Evolutionary conservation across 2,113 vertebrate species (phyloP).

Genomic region (Zosterops borbonicus): DNA sequence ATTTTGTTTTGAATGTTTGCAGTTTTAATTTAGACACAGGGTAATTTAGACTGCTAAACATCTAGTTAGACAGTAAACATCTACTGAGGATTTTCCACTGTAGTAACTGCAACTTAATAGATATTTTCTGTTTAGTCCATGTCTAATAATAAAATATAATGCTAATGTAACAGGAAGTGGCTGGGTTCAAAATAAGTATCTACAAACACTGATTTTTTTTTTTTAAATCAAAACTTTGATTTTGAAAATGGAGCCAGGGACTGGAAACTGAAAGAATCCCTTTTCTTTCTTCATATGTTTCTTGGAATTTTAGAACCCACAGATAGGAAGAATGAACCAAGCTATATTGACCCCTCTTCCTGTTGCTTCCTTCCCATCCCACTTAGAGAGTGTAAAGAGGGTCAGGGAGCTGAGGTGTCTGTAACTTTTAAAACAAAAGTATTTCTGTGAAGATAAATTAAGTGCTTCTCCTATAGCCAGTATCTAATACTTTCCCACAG

Average conservation of each 20-base stretch:
- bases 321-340: not conserved
- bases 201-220: not conserved
- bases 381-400: not conserved
- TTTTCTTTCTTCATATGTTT: not conserved
- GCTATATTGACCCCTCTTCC: not conserved
- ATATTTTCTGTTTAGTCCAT: not conserved
- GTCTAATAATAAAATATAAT: not conserved
- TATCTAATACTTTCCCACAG: not conserved
- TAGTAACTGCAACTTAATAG: not conserved
- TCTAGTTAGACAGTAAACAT: not conserved
- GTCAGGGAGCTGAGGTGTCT: not conserved
- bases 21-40: not conserved
- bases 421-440: not conserved
- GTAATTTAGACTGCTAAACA: not conserved
- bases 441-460: not conserved
- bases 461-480: not conserved
- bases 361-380: fast-evolving
- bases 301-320: not conserved
- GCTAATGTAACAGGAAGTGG: not conserved
- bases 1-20: not conserved
- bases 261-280: not conserved
- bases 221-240: not conserved
- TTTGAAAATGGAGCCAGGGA: not conserved
- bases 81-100: not conserved
- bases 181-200: not conserved